A percentile compares a stretch with the other conserved stretches of the same genome.
These are phyloP conservation scores for Synanthedon vespiformis DNA, from an alignment of 2,888 invertebrate genomes.

Conservation along the genomic window DNA sequence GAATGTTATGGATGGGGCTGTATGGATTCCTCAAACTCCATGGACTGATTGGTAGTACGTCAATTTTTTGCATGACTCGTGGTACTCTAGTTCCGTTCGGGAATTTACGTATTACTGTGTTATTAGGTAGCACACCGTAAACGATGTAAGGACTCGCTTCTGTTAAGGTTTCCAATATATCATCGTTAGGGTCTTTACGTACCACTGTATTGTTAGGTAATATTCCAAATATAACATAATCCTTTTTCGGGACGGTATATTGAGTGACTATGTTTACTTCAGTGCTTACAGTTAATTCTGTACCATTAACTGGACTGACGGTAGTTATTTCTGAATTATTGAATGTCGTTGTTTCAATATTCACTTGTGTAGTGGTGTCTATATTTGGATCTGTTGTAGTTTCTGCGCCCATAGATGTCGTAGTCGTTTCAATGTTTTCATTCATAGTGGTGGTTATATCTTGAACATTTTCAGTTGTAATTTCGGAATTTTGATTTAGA, in stretches of 20 bases:
- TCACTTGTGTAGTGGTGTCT: conserved; percentile 18
- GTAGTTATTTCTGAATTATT: conserved; percentile 19
- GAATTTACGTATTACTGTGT: conserved; percentile 82
- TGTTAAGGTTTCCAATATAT: conserved; percentile 74
- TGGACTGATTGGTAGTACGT: conserved; percentile 72
- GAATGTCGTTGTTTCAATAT: conserved; percentile 23
- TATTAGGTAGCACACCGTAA: conserved; percentile 82
- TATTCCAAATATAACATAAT: conserved; percentile 81
- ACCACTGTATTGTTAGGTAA: conserved; percentile 84
- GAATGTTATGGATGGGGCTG: conserved; percentile 72
- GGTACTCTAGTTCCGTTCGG: conserved; percentile 84
- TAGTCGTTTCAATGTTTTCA: conserved; percentile 18
- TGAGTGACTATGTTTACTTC: conserved; percentile 24
- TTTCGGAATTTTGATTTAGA: conserved; percentile 9
- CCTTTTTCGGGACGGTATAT: conserved; percentile 67
- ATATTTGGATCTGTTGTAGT: conserved; percentile 7
- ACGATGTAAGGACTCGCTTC: conserved; percentile 79
- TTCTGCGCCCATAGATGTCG: conserved; percentile 13
- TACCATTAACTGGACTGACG: conserved; percentile 17
- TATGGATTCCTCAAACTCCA: conserved; percentile 71
- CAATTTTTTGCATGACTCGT: conserved; percentile 71
- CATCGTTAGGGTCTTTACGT: conserved; percentile 78
- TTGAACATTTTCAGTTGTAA: neutral
- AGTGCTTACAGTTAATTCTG: conserved; percentile 25
- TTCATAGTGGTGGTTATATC: neutral